phyloP scores from a whole-genome alignment of 2,797 vertebrate species.

The Tenualosa ilisha region DNA sequence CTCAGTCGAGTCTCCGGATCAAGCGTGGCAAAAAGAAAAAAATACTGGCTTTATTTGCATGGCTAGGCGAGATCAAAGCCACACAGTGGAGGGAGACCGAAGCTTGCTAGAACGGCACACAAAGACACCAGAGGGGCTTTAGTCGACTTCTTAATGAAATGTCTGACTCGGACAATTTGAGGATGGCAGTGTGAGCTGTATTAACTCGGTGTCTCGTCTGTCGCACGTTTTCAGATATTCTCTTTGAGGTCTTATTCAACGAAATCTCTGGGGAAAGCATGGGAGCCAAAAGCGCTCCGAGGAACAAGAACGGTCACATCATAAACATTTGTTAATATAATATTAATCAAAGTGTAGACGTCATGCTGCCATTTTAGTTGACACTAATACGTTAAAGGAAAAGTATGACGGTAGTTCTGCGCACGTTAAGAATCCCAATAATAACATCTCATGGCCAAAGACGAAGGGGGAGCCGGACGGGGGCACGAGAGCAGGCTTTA shows the following conservation, averaged over 20 bases:
- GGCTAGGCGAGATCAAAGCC: slow-evolving; percentile 69
- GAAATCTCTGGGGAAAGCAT: slow-evolving; percentile 61
- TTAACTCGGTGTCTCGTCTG: slow-evolving; percentile 61
- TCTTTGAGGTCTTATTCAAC: slow-evolving; percentile 74
- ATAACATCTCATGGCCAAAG: slow-evolving; percentile 5
- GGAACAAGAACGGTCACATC: not conserved
- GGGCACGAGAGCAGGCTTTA: slow-evolving; percentile 7
- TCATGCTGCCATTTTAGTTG: not conserved
- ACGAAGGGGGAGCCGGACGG: not conserved
- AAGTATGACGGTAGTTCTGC: not conserved
- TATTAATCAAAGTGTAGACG: not conserved
- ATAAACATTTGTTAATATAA: not conserved
- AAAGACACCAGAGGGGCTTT: slow-evolving; percentile 64
- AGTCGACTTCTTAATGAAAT: slow-evolving; percentile 74
- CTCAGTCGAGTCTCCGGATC: slow-evolving; percentile 45
- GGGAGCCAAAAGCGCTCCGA: not conserved
- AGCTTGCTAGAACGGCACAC: slow-evolving; percentile 44
- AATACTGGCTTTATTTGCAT: slow-evolving; percentile 65
- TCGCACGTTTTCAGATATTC: slow-evolving; percentile 69
- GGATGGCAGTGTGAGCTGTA: slow-evolving; percentile 64
- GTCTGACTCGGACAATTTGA: slow-evolving; percentile 69
- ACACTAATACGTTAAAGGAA: not conserved
- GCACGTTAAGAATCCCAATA: not conserved
- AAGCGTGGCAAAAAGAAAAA: slow-evolving; percentile 46
- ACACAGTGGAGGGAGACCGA: slow-evolving; percentile 54